phyloP scores from a whole-genome alignment of 2,888 invertebrate species.

The Chymomyza amoena region DNA sequence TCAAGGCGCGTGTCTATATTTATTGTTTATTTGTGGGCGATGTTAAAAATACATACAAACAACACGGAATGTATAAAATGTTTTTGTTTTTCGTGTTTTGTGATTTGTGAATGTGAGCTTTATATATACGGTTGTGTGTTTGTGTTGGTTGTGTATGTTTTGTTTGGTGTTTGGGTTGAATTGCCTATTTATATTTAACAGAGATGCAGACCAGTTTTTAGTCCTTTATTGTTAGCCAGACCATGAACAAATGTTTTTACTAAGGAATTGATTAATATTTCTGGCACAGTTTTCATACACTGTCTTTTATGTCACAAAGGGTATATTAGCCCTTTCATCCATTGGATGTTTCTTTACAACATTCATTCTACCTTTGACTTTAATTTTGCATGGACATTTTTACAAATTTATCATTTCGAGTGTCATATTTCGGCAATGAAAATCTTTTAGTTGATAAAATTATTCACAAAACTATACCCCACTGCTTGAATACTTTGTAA shows the following conservation, averaged over 20 bases:
- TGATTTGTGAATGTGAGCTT: conserved; percentile 40
- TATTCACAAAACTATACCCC: too few species aligned
- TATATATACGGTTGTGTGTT: conserved; percentile 1
- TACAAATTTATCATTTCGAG: too few species aligned
- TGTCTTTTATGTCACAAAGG: too few species aligned
- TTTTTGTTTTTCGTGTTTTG: not conserved
- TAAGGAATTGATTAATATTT: too few species aligned
- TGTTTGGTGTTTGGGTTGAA: conserved; percentile 1
- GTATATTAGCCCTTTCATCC: too few species aligned
- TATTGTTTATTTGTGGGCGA: conserved; percentile 55
- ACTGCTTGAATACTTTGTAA: too few species aligned
- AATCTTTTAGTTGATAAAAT: too few species aligned
- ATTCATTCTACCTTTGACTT: too few species aligned
- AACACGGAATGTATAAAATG: not conserved
- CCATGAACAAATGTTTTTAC: conserved; percentile 1
- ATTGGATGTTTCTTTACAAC: too few species aligned
- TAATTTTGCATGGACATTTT: too few species aligned
- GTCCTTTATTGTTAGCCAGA: not conserved
- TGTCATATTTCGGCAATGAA: too few species aligned
- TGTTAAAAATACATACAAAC: conserved; percentile 15
- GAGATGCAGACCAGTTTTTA: not conserved
- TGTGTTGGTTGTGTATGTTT: conserved; percentile 34
- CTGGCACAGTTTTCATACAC: too few species aligned
- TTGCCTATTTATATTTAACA: conserved; percentile 3
- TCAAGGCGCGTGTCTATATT: conserved; percentile 61